Percentiles rank a stretch among this genome's conserved stretches.
Evolutionary conservation across 2,888 invertebrate species (phyloP).

Genomic region (Parascotia fuliginaria): DNA sequence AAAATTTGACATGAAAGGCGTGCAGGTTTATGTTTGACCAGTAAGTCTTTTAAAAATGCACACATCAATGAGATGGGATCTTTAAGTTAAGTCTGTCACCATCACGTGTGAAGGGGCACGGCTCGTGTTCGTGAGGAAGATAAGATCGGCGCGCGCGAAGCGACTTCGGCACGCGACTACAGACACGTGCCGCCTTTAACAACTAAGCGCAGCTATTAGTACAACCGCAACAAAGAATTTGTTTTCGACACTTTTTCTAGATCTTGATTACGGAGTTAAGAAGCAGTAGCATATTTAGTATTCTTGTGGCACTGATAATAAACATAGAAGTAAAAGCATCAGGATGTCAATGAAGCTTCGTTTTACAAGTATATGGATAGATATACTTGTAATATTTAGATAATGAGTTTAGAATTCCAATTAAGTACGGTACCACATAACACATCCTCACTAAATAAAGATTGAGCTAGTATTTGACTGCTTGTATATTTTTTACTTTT

Average conservation of each 20-base stretch:
- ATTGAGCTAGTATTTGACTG: too few relatives aligned
- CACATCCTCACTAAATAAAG: too few relatives aligned
- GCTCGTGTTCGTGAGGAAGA: constrained; percentile 78
- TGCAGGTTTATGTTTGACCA: constrained; percentile 49
- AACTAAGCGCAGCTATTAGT: constrained; percentile 57
- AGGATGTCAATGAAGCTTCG: constrained; percentile 9
- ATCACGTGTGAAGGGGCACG: constrained; percentile 84
- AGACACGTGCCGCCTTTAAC: constrained; percentile 61
- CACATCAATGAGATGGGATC: constrained; percentile 78
- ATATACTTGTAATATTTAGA: too few relatives aligned
- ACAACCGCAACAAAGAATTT: constrained; percentile 52
- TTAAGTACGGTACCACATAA: too few relatives aligned
- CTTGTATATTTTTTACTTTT: too few relatives aligned
- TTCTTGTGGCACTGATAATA: background rate
- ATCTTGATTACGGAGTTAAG: constrained; percentile 51
- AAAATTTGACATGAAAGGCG: constrained; percentile 12
- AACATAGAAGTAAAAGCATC: constrained; percentile 18
- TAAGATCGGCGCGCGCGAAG: constrained; percentile 66
- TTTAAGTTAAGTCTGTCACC: constrained; percentile 63
- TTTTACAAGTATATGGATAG: too few relatives aligned
- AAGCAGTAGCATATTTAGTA: constrained; percentile 23
- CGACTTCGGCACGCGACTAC: constrained; percentile 76
- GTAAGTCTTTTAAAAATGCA: constrained; percentile 51
- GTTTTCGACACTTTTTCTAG: constrained; percentile 48
- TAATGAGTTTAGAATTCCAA: too few relatives aligned